Percentiles rank a stretch among this genome's conserved stretches.
Conservation (phyloP, 2,113 vertebrate genomes). For the Melozone crissalis region DNA sequence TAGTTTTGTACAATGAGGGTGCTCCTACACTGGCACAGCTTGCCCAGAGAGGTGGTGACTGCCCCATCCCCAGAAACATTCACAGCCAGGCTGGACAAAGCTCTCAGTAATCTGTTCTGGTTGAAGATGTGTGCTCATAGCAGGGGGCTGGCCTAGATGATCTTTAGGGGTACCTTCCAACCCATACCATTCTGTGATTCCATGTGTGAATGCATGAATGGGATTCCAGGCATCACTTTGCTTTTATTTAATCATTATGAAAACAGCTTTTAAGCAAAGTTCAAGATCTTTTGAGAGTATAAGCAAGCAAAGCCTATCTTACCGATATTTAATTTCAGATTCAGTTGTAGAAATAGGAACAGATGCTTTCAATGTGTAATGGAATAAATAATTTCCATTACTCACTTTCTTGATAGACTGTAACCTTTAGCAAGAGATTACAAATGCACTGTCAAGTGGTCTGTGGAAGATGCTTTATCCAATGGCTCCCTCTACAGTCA, state of each 20-base stretch:
- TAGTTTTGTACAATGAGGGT: neutral
- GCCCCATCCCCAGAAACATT: neutral
- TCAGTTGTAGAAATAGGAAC: neutral
- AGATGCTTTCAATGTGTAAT: neutral
- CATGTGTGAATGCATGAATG: neutral
- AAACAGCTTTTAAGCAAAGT: neutral
- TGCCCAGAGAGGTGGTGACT: neutral
- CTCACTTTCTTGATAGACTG: neutral
- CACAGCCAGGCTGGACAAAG: neutral
- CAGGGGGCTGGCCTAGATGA: neutral
- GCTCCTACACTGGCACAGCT: neutral
- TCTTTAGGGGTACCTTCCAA: neutral
- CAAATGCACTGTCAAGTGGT: neutral
- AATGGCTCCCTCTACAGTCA: slow-evolving; percentile 49
- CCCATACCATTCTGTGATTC: neutral
- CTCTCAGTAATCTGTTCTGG: neutral
- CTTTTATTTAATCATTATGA: neutral
- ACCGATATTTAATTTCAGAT: neutral
- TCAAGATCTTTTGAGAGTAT: neutral
- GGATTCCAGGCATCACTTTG: neutral
- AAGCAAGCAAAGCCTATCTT: neutral
- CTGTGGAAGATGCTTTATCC: neutral
- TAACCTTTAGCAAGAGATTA: neutral
- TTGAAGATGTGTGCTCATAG: neutral
- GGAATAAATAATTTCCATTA: neutral